Evolutionary conservation across 2,113 vertebrate genomes (phyloP).

Genomic region (Pollimyrus isidori): DNA sequence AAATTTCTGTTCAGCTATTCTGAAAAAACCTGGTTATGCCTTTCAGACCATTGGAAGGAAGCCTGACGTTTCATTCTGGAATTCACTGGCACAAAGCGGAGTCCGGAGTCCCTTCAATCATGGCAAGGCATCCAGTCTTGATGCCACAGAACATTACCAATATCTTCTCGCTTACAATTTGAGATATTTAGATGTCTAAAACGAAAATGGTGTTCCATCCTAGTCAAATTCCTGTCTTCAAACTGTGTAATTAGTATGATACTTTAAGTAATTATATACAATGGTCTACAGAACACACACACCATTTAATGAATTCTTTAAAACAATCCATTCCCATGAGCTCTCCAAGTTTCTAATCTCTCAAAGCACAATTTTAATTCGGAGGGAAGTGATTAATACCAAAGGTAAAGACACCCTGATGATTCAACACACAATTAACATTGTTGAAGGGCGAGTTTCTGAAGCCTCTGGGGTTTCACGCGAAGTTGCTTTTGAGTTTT

Average conservation of each 20-base stretch:
- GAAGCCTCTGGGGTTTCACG: constrained; percentile 40
- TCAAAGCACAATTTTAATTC: neutral
- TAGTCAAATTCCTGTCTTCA: neutral
- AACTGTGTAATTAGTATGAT: neutral
- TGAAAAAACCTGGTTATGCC: neutral
- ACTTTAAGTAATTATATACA: neutral
- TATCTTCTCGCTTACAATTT: neutral
- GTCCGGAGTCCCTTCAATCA: neutral
- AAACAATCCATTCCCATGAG: neutral
- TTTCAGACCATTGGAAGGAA: neutral
- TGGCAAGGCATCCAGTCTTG: neutral
- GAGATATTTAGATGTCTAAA: neutral
- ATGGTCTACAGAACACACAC: neutral
- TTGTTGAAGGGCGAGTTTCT: constrained; percentile 46
- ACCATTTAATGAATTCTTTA: neutral
- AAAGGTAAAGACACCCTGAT: constrained; percentile 17
- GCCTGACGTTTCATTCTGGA: neutral
- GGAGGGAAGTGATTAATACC: constrained; percentile 5
- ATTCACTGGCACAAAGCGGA: neutral
- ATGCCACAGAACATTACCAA: neutral
- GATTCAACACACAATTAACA: constrained; percentile 21
- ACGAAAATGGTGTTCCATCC: neutral
- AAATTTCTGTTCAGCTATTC: neutral
- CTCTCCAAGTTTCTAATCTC: neutral
- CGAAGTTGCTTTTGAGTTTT: constrained; percentile 24